These are phyloP conservation scores for Biston stratarius DNA, from an alignment of 2,888 invertebrate species.

Conservation along the genomic window DNA sequence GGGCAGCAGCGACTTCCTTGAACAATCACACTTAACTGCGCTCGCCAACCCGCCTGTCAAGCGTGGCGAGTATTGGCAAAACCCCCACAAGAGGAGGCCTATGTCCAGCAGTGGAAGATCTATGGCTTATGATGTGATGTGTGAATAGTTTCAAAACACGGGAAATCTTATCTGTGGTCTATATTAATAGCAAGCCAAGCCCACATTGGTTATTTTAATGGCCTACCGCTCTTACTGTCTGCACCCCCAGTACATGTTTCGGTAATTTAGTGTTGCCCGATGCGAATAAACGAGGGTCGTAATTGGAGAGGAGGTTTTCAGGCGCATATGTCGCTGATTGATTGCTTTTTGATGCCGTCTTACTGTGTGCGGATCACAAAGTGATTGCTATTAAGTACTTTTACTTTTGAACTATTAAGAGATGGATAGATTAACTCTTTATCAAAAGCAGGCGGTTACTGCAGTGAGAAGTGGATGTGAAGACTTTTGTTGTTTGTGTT, in stretches of 20 bases:
- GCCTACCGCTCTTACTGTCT: slow-evolving; percentile 18
- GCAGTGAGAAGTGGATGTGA: too few species aligned
- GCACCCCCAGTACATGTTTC: slow-evolving; percentile 71
- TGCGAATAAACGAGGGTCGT: slow-evolving; percentile 67
- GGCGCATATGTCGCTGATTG: slow-evolving; percentile 74
- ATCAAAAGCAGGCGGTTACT: too few species aligned
- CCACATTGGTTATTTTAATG: neutral
- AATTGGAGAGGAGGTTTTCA: slow-evolving; percentile 77
- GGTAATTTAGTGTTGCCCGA: slow-evolving; percentile 82
- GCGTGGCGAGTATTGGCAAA: too few species aligned
- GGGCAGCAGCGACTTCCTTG: too few species aligned
- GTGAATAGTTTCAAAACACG: too few species aligned
- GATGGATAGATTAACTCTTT: neutral
- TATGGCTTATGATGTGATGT: too few species aligned
- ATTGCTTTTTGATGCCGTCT: slow-evolving; percentile 68
- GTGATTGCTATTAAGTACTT: slow-evolving; percentile 31
- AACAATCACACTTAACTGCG: too few species aligned
- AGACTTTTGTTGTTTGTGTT: too few species aligned
- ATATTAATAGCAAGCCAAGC: neutral
- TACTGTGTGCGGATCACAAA: slow-evolving; percentile 37
- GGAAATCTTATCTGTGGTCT: too few species aligned
- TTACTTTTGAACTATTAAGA: neutral
- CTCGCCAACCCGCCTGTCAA: too few species aligned
- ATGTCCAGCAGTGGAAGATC: too few species aligned
- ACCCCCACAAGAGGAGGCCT: too few species aligned